Base-by-base conservation (phyloP, 1,140 invertebrate species). In the Leptoteleia sp. region DNA sequence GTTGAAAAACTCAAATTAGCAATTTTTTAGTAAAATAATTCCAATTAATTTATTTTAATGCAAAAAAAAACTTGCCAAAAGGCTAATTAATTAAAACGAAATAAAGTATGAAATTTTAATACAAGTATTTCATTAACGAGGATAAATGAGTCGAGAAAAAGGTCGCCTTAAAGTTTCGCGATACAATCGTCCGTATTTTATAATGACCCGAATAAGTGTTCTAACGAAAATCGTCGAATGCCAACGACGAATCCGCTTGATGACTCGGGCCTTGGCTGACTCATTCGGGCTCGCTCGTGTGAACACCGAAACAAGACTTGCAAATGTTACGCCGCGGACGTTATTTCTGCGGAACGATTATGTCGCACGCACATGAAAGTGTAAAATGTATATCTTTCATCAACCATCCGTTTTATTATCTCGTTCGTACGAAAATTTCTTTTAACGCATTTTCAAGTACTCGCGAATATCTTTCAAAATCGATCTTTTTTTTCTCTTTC, bases 251-350 rank as follows among this genome's bases (percentile, higher is more conserved):
- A 77, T 59, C 40, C n/a, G 65, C 54, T 57, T 57, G 67, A 78
- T 67, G 67, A 77, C 42, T 76, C 16, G 73, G 43, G 65, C 59
- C n/a, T n/a, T 43, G 29, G 75, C 75, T 82, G 71, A 78, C 80
- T 79, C 71, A 73, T 59, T 79, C 64, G 62, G 45, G 57, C 68
- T 57, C 55, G 31, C 40, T 77, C 62, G 64, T 70, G 52, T 57
- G 77, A 78, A 71, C 31, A 40, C 67, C 67, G 67, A 71, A 78
- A 78, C 65, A 71, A 71, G 75, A 77, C 75, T 77, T 40, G 59
- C 65, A 68, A 77, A 67, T 72, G 65, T 77, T 71, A 45, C 59
- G 52, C 59, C 35, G 35, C 8, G 40, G 67, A 67, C 38, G 75
- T 67, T 78, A 78, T 78, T 78, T 78, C 67, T 64, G 75, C 45